Base-by-base conservation (phyloP, 1,140 invertebrate species). In the Drosophila novamexicana region DNA sequence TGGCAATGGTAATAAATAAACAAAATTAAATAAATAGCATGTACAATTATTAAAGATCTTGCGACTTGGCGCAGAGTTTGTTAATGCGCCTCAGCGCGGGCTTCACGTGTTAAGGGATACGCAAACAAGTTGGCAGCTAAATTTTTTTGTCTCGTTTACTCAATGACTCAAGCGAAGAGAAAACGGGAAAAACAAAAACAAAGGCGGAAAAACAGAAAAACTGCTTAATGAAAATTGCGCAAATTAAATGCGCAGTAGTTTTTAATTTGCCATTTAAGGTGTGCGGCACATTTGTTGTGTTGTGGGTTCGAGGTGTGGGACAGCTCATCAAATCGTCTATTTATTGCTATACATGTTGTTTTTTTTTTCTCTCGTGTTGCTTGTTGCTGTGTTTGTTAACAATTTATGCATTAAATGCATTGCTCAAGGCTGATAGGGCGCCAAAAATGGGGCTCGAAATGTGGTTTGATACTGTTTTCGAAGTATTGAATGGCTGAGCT, bases 251-350 rank as follows among this genome's bases (percentile, higher is more conserved):
- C 73, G 73, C 73, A 75, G 73, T 65, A 61, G 61, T 52, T 73
- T 73, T 78, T 85, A 75, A 85, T 86, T 82, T 79, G 64, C 82
- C 83, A 76, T 86, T 86, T 86, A 82, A 73, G 82, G 82, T 63
- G 69, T 62, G 59, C 67, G 10, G 16, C 58, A 22, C 22, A 37
- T 37, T 9, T 37, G 36, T 9, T 7, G 36, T 37, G 36, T 37
- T 9, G 36, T 12, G n/a, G 40, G 1, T n/a, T 14, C 12, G n/a
- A 12, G 16, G 12, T 29, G 37, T 10, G 10, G 16, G 49, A 9
- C n/a, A 5, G 37, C 40, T 54, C 67, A 54, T 62, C 67, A 54
- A 39, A 45, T 29, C 39, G 34, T 63, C 61, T 63, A 52, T 16
- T 32, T 52, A 53, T 62, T 68, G 47, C 42, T 40, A n/a, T 37